These are phyloP conservation scores for Gallinago undulata DNA, from an alignment of 2,113 vertebrate species.

Conservation along the genomic window DNA sequence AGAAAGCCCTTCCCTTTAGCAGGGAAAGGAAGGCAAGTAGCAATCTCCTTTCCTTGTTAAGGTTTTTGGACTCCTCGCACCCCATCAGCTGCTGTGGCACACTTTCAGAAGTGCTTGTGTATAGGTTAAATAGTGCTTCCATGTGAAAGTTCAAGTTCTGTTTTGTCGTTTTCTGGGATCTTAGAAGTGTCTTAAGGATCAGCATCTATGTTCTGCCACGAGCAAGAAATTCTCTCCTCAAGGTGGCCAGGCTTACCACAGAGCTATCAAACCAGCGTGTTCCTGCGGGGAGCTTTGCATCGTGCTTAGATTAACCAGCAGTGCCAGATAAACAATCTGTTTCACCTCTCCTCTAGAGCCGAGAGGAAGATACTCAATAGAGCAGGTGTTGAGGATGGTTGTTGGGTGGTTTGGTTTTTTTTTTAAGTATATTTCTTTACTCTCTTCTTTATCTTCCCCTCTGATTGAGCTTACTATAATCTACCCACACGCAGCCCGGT, in stretches of 20 bases:
- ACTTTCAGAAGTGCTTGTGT: rapidly evolving
- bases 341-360: not conserved
- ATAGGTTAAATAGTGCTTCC: not conserved
- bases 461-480: not conserved
- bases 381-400: not conserved
- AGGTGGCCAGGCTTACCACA: not conserved
- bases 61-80: not conserved
- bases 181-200: not conserved
- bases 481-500: not conserved
- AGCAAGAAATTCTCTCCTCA: not conserved
- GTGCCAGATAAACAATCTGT: not conserved
- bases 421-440: not conserved
- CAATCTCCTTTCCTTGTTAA: not conserved
- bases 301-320: not conserved
- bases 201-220: rapidly evolving
- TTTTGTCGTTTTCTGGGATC: not conserved
- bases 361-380: not conserved
- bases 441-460: not conserved
- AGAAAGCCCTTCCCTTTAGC: not conserved
- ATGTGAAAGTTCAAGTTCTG: not conserved
- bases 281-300: not conserved
- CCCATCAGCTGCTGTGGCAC: not conserved
- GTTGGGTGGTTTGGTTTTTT: not conserved
- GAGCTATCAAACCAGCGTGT: not conserved
- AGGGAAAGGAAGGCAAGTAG: not conserved